A percentile compares a stretch with the other conserved stretches of the same genome.
Conservation (phyloP, 2,888 invertebrate genomes). For the Dusona sp. region DNA sequence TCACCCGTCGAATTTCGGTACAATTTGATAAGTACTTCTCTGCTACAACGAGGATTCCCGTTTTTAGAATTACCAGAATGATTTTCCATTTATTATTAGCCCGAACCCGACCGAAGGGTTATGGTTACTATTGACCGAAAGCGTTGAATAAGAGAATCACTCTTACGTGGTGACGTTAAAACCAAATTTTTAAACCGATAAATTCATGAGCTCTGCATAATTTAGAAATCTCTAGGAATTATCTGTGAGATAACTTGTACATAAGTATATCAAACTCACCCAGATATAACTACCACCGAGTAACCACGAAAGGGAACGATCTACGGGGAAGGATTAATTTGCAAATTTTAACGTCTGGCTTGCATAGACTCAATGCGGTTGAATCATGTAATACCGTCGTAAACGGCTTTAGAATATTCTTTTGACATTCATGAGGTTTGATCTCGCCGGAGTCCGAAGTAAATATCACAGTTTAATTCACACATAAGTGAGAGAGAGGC, state of each 20-base stretch:
- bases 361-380: not conserved
- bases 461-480: not conserved
- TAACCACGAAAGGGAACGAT: not conserved
- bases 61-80: not conserved
- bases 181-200: slow-evolving; percentile 17
- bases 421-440: slow-evolving; percentile 47
- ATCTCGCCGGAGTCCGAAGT: slow-evolving; percentile 10
- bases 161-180: slow-evolving; percentile 20
- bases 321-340: slow-evolving; percentile 27
- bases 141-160: slow-evolving; percentile 29
- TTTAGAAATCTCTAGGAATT: not conserved
- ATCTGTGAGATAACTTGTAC: not conserved
- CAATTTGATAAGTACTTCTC: not conserved
- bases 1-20: not conserved
- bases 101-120: too few relatives aligned
- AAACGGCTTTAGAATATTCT: slow-evolving; percentile 48
- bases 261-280: not conserved
- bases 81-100: not conserved
- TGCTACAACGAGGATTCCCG: not conserved
- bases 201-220: slow-evolving; percentile 4
- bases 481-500: not conserved
- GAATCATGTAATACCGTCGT: slow-evolving; percentile 19
- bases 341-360: slow-evolving; percentile 40
- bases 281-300: not conserved
- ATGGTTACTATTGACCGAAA: not conserved